Base-by-base conservation (phyloP, 2,113 vertebrate genomes). In the Elachura formosa region DNA sequence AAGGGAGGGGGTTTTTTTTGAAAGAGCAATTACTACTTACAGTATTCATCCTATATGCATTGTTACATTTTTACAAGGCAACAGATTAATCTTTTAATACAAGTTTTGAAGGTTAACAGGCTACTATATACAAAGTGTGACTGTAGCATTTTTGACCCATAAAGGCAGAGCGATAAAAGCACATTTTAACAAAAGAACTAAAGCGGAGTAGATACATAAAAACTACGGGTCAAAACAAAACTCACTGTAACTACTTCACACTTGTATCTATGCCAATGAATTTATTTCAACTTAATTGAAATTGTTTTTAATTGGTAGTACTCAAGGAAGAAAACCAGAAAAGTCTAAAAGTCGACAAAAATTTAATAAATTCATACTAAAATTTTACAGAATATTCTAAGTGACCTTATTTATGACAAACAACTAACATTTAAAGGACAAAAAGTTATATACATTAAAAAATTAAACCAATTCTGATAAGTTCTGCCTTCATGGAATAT, bases 1-100 rank as follows among this genome's bases (percentile, higher is more conserved):
- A 6, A 25, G 3, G 14, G n/a, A n/a, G 3, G 5, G 2, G 4
- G 8, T 0, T 14, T 7, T 29, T 10, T 41, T 3, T 10, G 4
- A 23, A 1, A 28, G 45, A 33, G 24, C 18, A 29, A 2, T 3
- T 12, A 1, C 31, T 20, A 23, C 10, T 6, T 9, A 0, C 3
- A 12, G 28, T 4, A 10, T 11, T 31, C 5, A 21, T 1, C 3
- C 25, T 16, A 0, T 1, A 1, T 0, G 1, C 3, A 3, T 14
- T 3, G 8, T 2, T 33, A 12, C 5, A 21, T 3, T 2, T 25
- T 36, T 34, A 26, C 10, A n/a, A 4, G 4, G 3, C 8, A 2
- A 28, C 8, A 22, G 6, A 25, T 24, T 16, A 18, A 2, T 33
- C 45, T 22, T 43, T 58, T 13, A 48, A 7, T 11, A 9, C 9